Evolutionary conservation across 2,888 invertebrate species (phyloP).

Genomic region (Calameuta filiformis): DNA sequence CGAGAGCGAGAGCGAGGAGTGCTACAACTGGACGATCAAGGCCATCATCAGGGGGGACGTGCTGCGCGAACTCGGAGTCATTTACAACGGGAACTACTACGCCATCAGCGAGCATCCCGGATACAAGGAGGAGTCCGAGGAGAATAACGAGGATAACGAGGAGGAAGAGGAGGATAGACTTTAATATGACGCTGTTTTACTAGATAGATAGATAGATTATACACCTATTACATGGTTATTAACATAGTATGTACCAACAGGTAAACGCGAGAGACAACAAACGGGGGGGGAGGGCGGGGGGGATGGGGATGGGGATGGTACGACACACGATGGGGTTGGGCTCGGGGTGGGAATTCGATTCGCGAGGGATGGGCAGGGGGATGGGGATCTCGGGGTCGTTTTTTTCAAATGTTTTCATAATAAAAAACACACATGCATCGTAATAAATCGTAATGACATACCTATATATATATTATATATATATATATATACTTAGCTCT

Average conservation of each 20-base stretch:
- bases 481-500: constrained; percentile 51
- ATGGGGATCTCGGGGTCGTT: constrained; percentile 29
- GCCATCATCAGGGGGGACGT: constrained; percentile 94
- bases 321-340: constrained; percentile 11
- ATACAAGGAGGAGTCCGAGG: constrained; percentile 90
- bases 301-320: constrained; percentile 11
- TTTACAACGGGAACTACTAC: constrained; percentile 95
- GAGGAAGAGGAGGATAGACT: constrained; percentile 81
- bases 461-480: constrained; percentile 28
- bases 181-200: constrained; percentile 61
- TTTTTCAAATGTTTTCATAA: constrained; percentile 52
- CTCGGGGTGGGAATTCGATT: constrained; percentile 5
- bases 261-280: constrained; percentile 15
- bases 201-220: constrained; percentile 56
- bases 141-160: constrained; percentile 84
- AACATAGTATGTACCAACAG: constrained; percentile 40
- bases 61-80: constrained; percentile 89
- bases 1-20: constrained; percentile 92
- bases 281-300: constrained; percentile 7
- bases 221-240: constrained; percentile 57
- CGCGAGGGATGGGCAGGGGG: constrained; percentile 5
- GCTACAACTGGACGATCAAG: constrained; percentile 97
- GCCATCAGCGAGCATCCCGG: constrained; percentile 95
- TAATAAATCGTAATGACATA: constrained; percentile 40
- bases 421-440: constrained; percentile 40